phyloP scores from a whole-genome alignment of 1,140 invertebrate species.

The Lepidurus couesii region DNA sequence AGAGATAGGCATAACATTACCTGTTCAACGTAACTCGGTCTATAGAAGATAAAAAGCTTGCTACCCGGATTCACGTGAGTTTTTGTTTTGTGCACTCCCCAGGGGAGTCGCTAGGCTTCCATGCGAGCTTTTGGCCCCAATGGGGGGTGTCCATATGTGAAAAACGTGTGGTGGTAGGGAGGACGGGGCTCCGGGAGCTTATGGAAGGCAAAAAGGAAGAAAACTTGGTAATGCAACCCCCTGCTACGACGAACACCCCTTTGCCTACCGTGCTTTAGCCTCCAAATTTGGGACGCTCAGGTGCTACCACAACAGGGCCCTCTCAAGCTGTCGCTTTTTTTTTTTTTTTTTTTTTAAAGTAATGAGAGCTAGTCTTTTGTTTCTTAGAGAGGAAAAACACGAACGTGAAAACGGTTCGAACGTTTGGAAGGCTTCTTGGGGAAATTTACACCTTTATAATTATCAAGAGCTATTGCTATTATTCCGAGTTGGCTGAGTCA shows the following conservation, averaged over 20 bases:
- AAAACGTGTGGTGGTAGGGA: neutral
- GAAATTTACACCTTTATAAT: too few species aligned
- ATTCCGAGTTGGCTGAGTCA: neutral
- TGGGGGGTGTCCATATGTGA: conserved; percentile 1
- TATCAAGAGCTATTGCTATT: too few species aligned
- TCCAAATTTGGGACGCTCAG: conserved; percentile 21
- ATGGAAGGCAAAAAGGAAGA: neutral
- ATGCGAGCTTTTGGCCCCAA: neutral
- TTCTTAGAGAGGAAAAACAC: too few species aligned
- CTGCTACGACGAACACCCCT: conserved; percentile 12
- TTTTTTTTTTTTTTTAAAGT: too few species aligned
- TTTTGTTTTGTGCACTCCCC: neutral
- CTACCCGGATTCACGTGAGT: neutral
- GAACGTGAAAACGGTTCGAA: too few species aligned
- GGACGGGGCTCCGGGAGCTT: conserved; percentile 11
- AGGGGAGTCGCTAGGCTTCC: conserved; percentile 17
- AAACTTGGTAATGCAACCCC: conserved; percentile 6
- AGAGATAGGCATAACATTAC: neutral
- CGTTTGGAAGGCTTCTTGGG: too few species aligned
- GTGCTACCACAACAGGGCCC: conserved; percentile 4
- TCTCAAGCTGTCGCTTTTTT: too few species aligned
- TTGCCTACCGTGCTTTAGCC: conserved; percentile 17
- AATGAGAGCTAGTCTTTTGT: too few species aligned
- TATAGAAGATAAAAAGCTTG: neutral
- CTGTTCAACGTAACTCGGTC: neutral